A percentile compares a stretch with the other conserved stretches of the same genome.
phyloP scores from a whole-genome alignment of 1,140 invertebrate genomes.

The Drosophila punjabiensis region DNA sequence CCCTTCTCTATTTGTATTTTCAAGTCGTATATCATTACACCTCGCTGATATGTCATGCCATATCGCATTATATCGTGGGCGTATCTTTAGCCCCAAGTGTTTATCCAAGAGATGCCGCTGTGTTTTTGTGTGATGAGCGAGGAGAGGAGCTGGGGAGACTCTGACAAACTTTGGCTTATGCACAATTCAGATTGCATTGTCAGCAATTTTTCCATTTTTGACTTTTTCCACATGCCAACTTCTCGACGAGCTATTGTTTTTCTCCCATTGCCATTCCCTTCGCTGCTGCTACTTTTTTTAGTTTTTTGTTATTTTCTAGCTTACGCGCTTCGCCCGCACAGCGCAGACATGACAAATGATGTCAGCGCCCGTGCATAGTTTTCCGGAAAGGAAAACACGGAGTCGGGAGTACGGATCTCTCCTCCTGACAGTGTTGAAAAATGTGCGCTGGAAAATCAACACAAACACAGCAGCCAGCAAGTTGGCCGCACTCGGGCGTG shows the following conservation, averaged over 20 bases:
- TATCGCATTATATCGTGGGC: conserved; percentile 38
- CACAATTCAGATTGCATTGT: conserved; percentile 71
- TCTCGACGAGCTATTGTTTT: conserved; percentile 72
- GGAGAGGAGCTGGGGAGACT: background rate
- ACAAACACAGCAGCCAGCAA: conserved; percentile 45
- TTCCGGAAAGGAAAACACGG: conserved; percentile 41
- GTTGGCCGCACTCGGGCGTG: conserved; percentile 45
- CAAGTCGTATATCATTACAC: conserved; percentile 28
- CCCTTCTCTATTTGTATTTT: background rate
- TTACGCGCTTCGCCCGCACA: conserved; percentile 37
- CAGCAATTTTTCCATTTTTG: conserved; percentile 69
- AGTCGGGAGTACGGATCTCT: conserved; percentile 2
- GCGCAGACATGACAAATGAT: conserved; percentile 73
- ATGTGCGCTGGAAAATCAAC: conserved; percentile 57
- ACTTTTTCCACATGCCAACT: conserved; percentile 75
- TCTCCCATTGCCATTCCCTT: conserved; percentile 28
- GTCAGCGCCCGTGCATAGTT: conserved; percentile 65
- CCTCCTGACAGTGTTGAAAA: conserved; percentile 58
- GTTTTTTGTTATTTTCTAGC: conserved; percentile 15
- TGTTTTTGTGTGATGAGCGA: conserved; percentile 13
- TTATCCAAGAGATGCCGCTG: conserved; percentile 45
- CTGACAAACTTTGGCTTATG: conserved; percentile 68
- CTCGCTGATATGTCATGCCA: conserved; percentile 43
- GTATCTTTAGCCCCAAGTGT: conserved; percentile 45
- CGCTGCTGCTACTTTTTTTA: background rate